Evolutionary conservation across 2,797 vertebrate species (phyloP).

Genomic region (Simalia tracyae): DNA sequence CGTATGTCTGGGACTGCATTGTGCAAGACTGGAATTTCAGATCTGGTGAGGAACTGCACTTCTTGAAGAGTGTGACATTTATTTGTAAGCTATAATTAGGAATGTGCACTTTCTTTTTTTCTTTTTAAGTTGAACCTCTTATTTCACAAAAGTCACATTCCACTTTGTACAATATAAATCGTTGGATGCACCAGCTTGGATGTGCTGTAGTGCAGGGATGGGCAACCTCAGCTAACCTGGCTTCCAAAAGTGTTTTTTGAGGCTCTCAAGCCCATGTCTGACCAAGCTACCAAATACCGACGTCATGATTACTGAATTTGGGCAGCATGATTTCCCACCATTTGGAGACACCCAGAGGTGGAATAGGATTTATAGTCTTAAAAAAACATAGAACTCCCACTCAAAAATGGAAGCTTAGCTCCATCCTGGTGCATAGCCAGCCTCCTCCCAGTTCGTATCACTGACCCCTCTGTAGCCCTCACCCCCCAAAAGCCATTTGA

Average conservation of each 20-base stretch:
- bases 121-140: not conserved
- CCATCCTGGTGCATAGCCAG: not conserved
- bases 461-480: not conserved
- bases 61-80: not conserved
- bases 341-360: not conserved
- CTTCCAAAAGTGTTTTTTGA: not conserved
- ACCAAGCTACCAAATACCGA: not conserved
- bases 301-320: not conserved
- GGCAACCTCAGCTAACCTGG: not conserved
- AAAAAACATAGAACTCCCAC: not conserved
- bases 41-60: not conserved
- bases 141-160: not conserved
- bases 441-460: not conserved
- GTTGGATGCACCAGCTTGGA: too few relatives aligned
- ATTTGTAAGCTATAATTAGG: not conserved
- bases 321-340: not conserved
- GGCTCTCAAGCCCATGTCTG: not conserved
- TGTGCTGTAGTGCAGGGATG: not conserved
- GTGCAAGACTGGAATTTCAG: not conserved
- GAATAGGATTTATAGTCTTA: not conserved
- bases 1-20: not conserved
- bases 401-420: not conserved
- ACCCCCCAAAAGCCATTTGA: not conserved
- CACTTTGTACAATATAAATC: not conserved
- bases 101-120: not conserved